Base-by-base conservation (phyloP, 2,797 vertebrate genomes). In the Anableps anableps region DNA sequence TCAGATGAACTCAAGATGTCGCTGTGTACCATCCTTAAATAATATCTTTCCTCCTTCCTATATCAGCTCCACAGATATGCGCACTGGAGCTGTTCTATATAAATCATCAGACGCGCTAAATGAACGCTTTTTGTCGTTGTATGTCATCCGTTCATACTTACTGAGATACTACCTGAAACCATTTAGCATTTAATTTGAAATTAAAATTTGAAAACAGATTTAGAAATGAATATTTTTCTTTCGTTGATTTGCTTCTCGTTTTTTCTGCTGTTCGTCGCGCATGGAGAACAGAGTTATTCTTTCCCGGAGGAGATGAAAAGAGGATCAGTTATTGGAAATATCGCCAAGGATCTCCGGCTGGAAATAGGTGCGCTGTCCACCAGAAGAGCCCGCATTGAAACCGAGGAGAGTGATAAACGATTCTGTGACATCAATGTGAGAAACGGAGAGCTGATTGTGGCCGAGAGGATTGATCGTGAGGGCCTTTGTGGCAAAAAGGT, bases 251-350 rank as follows among this genome's bases (percentile, higher is more conserved):
- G 10, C 11, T 58, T 86, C 43, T 53, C 21, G 2, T 81, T 90
- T 74, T 72, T 86, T 51, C 58, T 77, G 26, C 5, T 87, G 43
- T 83, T 73, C 1, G 62, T n/a, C 50, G 75, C 64, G 10, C 73
- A 81, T 64, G 91, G 87, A 75, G 93, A 95, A 36, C 58, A 93
- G 66, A 94, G 82, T 78, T 95, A 94, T 78, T 88, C 92, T 11
- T 76, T 93, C 5, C 87, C 83, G 17, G 94, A 95, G 79, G 94
- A 95, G 88, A 72, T 93, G 78, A 94, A 93, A 74, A 85, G 50
- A 1, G 94, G 93, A 86, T 91, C 89, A 75, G 80, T 94, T 8
- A 86, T 94, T 77, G 94, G 94, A 82, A 94, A 94, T 89, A 58
- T 95, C 9, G 90, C 88, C 0, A 91, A 92, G 13, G 94, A 94